These are phyloP conservation scores for Clarias pachynema DNA, from an alignment of 2,797 vertebrate species.

Conservation along the genomic window DNA sequence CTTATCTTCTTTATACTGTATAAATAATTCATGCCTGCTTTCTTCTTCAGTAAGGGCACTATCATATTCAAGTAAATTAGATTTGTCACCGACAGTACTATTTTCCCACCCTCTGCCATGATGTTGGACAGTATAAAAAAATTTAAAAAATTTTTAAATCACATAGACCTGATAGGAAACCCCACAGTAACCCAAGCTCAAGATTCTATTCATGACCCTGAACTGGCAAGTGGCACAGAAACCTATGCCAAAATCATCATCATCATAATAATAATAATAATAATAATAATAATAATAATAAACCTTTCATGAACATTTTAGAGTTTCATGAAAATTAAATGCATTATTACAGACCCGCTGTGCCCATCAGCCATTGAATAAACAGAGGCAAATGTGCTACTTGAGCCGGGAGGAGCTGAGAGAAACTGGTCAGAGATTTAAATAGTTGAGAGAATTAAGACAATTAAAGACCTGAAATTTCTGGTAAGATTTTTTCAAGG, in stretches of 20 bases:
- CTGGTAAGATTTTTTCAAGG: not conserved
- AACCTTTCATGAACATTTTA: not conserved
- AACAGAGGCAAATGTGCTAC: not conserved
- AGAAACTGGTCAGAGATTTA: not conserved
- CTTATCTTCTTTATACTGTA: not conserved
- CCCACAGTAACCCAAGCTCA: not conserved
- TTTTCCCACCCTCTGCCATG: not conserved
- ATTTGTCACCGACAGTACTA: too few relatives aligned
- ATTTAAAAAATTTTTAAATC: not conserved
- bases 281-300: not conserved
- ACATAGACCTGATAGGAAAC: not conserved
- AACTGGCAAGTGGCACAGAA: not conserved
- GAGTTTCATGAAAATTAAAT: not conserved
- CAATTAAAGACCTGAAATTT: not conserved
- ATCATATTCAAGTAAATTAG: not conserved
- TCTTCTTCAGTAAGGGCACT: not conserved
- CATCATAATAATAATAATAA: not conserved
- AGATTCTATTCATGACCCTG: not conserved
- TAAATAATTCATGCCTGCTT: not conserved
- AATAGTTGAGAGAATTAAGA: not conserved
- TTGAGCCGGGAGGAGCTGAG: not conserved
- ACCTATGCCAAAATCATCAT: not conserved
- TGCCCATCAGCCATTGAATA: not conserved
- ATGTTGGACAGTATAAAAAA: not conserved
- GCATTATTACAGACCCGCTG: not conserved